Conservation (phyloP, 2,113 vertebrate species). For the Ariopsis seemanni region DNA sequence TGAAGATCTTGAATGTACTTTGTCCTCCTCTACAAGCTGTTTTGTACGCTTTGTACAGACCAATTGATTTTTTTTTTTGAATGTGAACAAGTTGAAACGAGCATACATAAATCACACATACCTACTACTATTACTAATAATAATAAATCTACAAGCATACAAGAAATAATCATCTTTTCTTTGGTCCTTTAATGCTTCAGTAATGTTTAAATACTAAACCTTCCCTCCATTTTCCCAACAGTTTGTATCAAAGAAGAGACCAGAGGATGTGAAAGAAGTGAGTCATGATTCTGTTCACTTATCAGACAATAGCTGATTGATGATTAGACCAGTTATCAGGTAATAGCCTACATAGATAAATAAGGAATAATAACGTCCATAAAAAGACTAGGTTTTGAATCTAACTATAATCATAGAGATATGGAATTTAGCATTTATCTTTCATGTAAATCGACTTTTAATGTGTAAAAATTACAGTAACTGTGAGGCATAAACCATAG, state of each 20-base stretch:
- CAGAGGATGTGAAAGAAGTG: constrained; percentile 86
- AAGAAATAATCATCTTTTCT: neutral
- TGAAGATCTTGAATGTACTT: constrained; percentile 19
- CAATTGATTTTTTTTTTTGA: neutral
- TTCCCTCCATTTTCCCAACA: constrained; percentile 50
- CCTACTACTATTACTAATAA: neutral
- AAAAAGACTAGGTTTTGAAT: neutral
- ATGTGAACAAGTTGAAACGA: neutral
- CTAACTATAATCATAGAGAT: neutral
- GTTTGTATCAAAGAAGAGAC: constrained; percentile 84
- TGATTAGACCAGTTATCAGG: too few species aligned
- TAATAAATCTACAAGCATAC: neutral
- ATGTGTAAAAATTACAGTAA: neutral
- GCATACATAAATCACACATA: neutral
- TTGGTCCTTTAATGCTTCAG: neutral
- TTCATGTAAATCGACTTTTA: neutral
- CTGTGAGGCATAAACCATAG: neutral
- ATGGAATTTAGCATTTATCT: neutral
- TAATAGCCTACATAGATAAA: too few species aligned
- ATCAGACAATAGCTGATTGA: too few species aligned
- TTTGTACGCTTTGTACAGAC: neutral
- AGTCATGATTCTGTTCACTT: constrained; percentile 6
- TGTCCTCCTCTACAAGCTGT: neutral
- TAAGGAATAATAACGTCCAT: neutral
- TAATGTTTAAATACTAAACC: neutral